A percentile compares a stretch with the other conserved stretches of the same genome.
phyloP scores from a whole-genome alignment of 1,140 invertebrate genomes.

The Cotesia chilonis region DNA sequence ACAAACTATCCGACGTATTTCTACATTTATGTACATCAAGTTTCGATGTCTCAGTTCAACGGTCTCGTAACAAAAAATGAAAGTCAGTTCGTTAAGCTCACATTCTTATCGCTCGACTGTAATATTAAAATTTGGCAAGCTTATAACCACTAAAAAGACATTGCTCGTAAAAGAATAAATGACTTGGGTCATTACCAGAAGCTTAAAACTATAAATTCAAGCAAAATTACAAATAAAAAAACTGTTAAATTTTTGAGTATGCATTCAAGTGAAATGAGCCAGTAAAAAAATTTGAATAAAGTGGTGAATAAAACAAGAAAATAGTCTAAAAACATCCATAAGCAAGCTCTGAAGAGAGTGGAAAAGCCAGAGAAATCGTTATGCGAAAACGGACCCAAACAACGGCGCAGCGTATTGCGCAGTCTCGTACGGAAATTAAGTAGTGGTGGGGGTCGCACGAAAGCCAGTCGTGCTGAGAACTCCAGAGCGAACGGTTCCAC shows the following conservation, averaged over 20 bases:
- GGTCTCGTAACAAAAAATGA: too few species aligned
- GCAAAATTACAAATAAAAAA: background rate
- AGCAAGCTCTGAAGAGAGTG: slow-evolving; percentile 34
- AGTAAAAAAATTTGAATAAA: background rate
- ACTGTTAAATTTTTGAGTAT: background rate
- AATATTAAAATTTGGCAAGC: too few species aligned
- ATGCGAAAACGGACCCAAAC: slow-evolving; percentile 35
- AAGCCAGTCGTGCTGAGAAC: slow-evolving; percentile 12
- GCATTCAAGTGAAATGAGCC: background rate
- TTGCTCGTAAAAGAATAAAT: too few species aligned
- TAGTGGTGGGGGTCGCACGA: slow-evolving; percentile 36
- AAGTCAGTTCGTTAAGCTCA: too few species aligned
- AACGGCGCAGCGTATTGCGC: slow-evolving; percentile 41
- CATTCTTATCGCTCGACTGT: too few species aligned
- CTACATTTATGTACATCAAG: too few species aligned
- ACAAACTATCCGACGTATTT: too few species aligned
- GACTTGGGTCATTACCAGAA: too few species aligned
- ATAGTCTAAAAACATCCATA: background rate
- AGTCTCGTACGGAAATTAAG: slow-evolving; percentile 48
- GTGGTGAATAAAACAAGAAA: background rate
- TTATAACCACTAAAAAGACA: too few species aligned
- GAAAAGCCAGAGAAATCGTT: slow-evolving; percentile 30
- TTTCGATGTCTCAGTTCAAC: too few species aligned
- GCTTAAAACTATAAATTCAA: background rate
- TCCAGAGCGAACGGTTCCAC: slow-evolving; percentile 39